A percentile compares a stretch with the other conserved stretches of the same genome.
These are phyloP conservation scores for Orycteropus afer DNA, from an alignment of 2,113 vertebrate species.

Conservation along the genomic window DNA sequence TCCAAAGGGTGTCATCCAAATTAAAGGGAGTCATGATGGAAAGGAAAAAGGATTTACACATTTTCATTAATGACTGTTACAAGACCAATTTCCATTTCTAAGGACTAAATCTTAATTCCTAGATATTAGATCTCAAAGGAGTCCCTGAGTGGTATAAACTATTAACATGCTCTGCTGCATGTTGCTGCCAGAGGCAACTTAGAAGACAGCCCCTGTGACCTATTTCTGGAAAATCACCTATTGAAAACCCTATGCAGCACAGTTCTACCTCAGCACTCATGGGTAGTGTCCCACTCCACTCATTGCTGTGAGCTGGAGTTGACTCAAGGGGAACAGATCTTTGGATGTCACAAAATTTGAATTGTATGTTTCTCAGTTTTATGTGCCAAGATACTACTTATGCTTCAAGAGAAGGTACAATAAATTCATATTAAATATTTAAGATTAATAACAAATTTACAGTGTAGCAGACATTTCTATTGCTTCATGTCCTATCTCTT, in stretches of 20 bases:
- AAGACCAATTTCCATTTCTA: background rate
- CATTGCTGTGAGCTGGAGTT: too few species aligned
- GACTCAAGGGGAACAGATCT: too few species aligned
- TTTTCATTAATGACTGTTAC: background rate
- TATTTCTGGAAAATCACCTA: too few species aligned
- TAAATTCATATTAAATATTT: slow-evolving; percentile 15
- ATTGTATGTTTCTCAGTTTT: background rate
- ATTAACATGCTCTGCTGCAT: too few species aligned
- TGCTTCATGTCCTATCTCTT: background rate
- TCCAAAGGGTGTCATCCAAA: background rate
- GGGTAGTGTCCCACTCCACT: too few species aligned
- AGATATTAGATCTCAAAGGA: background rate
- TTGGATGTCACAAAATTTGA: background rate
- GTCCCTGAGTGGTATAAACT: too few species aligned
- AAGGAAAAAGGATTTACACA: background rate
- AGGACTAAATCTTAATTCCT: background rate
- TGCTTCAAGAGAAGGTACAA: background rate
- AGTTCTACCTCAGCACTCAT: too few species aligned
- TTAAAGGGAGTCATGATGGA: background rate
- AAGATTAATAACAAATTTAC: background rate
- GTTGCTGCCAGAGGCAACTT: too few species aligned
- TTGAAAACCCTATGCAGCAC: too few species aligned
- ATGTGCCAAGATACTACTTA: background rate
- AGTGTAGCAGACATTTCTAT: background rate
- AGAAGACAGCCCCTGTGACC: too few species aligned